These are phyloP conservation scores for Dipodomys merriami DNA, from an alignment of 2,113 vertebrate species.

Conservation along the genomic window DNA sequence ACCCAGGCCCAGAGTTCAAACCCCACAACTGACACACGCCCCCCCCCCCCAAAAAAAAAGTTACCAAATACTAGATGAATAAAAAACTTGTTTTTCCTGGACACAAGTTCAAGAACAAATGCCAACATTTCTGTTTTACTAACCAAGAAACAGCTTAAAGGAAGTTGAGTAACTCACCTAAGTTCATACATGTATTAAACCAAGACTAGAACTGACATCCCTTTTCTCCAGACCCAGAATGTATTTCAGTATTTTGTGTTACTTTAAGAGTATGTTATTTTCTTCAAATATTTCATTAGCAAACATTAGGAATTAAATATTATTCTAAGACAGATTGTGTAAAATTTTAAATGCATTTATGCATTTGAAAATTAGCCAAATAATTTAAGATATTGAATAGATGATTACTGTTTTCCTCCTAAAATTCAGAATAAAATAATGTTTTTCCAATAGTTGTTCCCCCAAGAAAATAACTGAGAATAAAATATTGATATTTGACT, in stretches of 20 bases:
- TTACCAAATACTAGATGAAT: not conserved
- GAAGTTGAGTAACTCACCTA: not conserved
- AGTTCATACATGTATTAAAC: not conserved
- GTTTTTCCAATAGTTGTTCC: not conserved
- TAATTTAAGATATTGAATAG: not conserved
- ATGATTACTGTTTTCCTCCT: not conserved
- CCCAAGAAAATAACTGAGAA: slow-evolving; percentile 8
- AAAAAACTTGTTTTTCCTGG: not conserved
- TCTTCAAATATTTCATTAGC: slow-evolving; percentile 5
- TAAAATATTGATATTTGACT: not conserved
- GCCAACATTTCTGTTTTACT: not conserved
- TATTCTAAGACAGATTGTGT: slow-evolving; percentile 18
- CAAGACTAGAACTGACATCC: not conserved
- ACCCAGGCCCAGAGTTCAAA: too few relatives aligned
- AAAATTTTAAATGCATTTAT: not conserved
- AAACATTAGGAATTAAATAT: slow-evolving; percentile 32
- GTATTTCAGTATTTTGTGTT: not conserved
- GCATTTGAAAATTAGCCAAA: slow-evolving; percentile 29
- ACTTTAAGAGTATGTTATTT: not conserved
- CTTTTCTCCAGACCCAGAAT: not conserved
- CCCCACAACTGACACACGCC: too few relatives aligned
- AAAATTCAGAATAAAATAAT: slow-evolving; percentile 32
- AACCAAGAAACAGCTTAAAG: not conserved
- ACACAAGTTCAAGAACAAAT: not conserved
- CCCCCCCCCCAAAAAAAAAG: not conserved